Evolutionary conservation across 2,113 vertebrate genomes (phyloP).

Genomic region (Cavia aperea): DNA sequence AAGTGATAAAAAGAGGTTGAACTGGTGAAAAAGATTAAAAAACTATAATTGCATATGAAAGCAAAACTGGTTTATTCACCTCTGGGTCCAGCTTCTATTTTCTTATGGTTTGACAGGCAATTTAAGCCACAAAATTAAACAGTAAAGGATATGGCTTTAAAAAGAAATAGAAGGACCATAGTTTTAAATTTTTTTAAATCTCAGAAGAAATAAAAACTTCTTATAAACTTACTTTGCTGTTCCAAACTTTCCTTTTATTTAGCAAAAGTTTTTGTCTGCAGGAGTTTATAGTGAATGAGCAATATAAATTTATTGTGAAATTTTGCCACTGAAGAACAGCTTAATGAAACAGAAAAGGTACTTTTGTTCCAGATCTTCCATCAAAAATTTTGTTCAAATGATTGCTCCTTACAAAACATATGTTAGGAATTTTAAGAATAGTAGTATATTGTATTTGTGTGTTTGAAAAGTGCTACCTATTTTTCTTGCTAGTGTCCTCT

Average conservation of each 20-base stretch:
- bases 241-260: conserved; percentile 60
- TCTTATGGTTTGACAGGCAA: conserved; percentile 70
- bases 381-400: conserved; percentile 24
- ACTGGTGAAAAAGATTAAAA: conserved; percentile 51
- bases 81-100: conserved; percentile 64
- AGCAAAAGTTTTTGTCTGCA: conserved; percentile 53
- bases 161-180: conserved; percentile 69
- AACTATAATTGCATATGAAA: conserved; percentile 66
- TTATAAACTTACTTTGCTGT: conserved; percentile 43
- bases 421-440: background rate
- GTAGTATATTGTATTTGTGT: conserved; percentile 11
- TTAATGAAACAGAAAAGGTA: conserved; percentile 12
- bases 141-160: conserved; percentile 65
- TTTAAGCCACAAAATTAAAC: conserved; percentile 69
- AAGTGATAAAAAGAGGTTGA: conserved; percentile 61
- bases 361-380: conserved; percentile 10
- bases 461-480: conserved; percentile 1
- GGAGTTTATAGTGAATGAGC: background rate
- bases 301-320: background rate
- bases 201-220: conserved; percentile 63
- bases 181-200: conserved; percentile 44
- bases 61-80: conserved; percentile 61
- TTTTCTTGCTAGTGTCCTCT: background rate
- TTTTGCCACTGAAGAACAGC: background rate
- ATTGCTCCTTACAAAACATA: conserved; percentile 13